Conservation (phyloP, 1,140 invertebrate species). For the Eupeodes corollae region DNA sequence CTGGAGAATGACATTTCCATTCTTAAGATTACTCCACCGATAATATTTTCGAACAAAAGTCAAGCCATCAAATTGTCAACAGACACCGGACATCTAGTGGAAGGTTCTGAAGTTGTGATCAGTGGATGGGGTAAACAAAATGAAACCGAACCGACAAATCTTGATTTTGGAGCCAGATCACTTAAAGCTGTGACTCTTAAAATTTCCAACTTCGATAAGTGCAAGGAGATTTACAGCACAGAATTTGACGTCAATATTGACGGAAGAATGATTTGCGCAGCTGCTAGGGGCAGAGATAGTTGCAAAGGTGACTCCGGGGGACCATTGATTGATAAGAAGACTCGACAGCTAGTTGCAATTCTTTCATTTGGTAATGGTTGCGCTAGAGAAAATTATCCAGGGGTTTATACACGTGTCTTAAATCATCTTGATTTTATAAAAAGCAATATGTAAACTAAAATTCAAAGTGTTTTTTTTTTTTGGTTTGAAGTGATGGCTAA, state of each 20-base stretch:
- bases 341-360: conserved; percentile 42
- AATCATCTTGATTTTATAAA: neutral
- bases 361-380: conserved; percentile 57
- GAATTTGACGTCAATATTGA: conserved; percentile 80
- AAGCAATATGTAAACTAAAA: no score
- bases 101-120: neutral
- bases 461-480: no score
- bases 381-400: conserved; percentile 40
- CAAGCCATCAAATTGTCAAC: neutral
- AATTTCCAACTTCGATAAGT: conserved; percentile 72
- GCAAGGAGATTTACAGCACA: conserved; percentile 57
- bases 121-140: conserved; percentile 2
- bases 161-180: conserved; percentile 54
- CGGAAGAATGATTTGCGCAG: conserved; percentile 17
- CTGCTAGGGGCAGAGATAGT: neutral
- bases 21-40: neutral
- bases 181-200: conserved; percentile 80
- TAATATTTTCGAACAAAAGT: neutral
- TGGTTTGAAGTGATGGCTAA: no score
- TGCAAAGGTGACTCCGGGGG: conserved; percentile 53
- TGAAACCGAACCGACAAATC: neutral
- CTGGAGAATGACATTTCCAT: neutral
- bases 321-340: conserved; percentile 37
- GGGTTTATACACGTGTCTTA: conserved; percentile 44
- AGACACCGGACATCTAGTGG: neutral